These are phyloP conservation scores for Diglossa cyanea DNA, from an alignment of 2,797 vertebrate genomes.

Conservation along the genomic window DNA sequence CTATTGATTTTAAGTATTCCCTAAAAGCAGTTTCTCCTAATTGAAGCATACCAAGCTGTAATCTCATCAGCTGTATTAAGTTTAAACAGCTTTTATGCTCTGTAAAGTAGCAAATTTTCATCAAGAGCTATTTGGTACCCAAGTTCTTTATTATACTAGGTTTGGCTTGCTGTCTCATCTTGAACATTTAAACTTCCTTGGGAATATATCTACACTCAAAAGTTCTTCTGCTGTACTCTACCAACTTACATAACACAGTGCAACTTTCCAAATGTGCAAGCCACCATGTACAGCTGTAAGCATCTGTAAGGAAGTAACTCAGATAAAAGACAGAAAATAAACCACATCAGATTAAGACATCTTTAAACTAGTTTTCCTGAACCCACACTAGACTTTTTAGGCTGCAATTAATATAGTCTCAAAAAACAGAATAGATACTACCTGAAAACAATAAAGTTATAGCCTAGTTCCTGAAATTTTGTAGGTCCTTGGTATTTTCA, in stretches of 20 bases:
- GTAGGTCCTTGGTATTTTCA: not conserved
- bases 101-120: not conserved
- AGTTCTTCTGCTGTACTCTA: not conserved
- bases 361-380: not conserved
- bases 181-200: not conserved
- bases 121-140: not conserved
- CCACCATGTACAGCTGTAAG: not conserved
- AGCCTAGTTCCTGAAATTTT: not conserved
- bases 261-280: not conserved
- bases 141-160: not conserved
- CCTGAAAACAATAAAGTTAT: not conserved
- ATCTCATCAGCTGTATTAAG: not conserved
- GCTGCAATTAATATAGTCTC: not conserved
- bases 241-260: not conserved
- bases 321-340: not conserved
- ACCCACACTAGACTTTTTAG: not conserved
- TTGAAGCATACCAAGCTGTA: not conserved
- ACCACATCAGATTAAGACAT: not conserved
- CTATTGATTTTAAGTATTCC: not conserved
- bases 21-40: not conserved
- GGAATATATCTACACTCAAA: not conserved
- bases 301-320: not conserved
- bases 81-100: not conserved
- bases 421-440: not conserved
- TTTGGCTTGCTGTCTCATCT: not conserved